phyloP scores from a whole-genome alignment of 2,888 invertebrate genomes.

The Cantharis lateralis region DNA sequence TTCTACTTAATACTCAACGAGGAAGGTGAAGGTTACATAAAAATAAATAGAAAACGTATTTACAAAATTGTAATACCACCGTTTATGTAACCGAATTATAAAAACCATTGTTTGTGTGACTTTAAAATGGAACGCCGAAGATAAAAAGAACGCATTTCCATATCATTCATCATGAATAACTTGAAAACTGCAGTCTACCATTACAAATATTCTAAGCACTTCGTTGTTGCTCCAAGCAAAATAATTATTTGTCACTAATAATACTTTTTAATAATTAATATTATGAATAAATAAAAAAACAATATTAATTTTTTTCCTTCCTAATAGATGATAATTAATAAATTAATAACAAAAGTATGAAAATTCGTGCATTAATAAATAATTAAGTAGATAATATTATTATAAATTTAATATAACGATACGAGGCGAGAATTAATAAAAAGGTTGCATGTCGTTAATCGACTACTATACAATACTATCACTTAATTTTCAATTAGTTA shows the following conservation, averaged over 20 bases:
- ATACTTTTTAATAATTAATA: not conserved
- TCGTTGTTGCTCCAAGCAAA: not conserved
- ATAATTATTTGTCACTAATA: not conserved
- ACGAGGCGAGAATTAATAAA: not conserved
- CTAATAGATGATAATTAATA: too few species aligned
- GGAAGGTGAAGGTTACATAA: slow-evolving; percentile 4
- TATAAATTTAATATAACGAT: not conserved
- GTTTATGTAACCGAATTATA: not conserved
- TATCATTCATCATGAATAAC: not conserved
- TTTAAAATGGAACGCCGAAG: not conserved
- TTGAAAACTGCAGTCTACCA: not conserved
- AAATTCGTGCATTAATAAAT: not conserved
- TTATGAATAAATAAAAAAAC: not conserved
- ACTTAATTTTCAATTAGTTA: not conserved
- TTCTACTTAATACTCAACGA: not conserved
- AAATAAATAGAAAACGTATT: not conserved
- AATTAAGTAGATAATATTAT: not conserved
- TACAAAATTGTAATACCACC: not conserved
- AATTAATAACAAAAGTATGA: not conserved
- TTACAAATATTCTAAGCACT: not conserved
- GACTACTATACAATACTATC: not conserved
- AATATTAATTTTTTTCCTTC: not conserved
- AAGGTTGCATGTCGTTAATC: not conserved
- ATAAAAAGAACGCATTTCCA: not conserved
- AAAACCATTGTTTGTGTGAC: not conserved